Base-by-base conservation (phyloP, 2,888 invertebrate genomes). In the Drosophila rubida region DNA sequence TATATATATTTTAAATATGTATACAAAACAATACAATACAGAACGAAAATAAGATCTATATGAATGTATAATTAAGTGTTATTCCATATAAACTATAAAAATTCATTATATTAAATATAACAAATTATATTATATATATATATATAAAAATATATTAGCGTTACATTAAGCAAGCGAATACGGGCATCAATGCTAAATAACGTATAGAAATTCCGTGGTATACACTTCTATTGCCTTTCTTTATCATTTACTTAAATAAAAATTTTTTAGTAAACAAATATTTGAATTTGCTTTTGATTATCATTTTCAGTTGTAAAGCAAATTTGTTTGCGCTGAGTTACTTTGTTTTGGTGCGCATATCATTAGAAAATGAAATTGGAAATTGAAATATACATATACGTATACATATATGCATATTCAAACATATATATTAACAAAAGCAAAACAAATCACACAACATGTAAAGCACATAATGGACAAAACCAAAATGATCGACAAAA, bases 21-120 rank as follows among this genome's bases (percentile, higher is more conserved):
- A 82, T 66, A 66, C 65, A 80, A 71, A 85, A 59, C 39, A 44
- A 73, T 62, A 63, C 45, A 65, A 55, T 32, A 53, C 51, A 73
- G 77, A 80, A 69, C 13, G 42, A 50, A 41, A 41, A 49, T 30
- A 50, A 55, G 55, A 59, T 64, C 61, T 72, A 77, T 78, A 77
- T 78, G 80, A 90, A 78, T 90, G 87, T 88, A 87, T 88, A 74
- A 83, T 88, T 84, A 90, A 90, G 90, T 90, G 90, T 90, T 90
- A 90, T 90, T 90, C 89, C 87, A 90, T 90, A 90, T 84, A 89
- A 88, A 89, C 86, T 87, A 87, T 79, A 54, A 74, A 73, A 87
- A 78, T 77, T 46, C 82, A 87, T 87, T 87, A 87, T 87, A 82
- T 87, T 75, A 81, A 82, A 82, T 78, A 85, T 87, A 78, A 64